These are phyloP conservation scores for Bellardia pandia DNA, from an alignment of 2,888 invertebrate species.

Conservation along the genomic window DNA sequence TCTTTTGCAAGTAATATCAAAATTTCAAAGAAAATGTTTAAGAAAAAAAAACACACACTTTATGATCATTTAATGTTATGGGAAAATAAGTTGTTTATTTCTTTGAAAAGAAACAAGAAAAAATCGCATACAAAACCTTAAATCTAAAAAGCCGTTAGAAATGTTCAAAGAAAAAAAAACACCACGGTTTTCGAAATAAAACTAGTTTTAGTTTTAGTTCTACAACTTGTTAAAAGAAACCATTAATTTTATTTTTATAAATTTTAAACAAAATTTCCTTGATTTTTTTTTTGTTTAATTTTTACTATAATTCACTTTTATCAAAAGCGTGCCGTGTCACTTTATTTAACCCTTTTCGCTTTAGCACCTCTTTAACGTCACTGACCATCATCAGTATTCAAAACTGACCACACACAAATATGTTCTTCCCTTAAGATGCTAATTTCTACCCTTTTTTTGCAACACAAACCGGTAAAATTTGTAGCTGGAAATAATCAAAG, in stretches of 20 bases:
- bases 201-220: conserved; percentile 25
- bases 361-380: neutral
- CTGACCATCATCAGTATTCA: conserved; percentile 29
- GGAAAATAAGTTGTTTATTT: conserved; percentile 55
- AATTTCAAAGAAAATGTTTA: conserved; percentile 62
- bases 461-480: neutral
- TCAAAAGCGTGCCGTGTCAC: conserved; percentile 51
- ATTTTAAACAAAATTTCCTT: neutral
- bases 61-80: conserved; percentile 39
- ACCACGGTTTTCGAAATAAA: neutral
- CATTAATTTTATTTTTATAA: neutral
- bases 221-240: neutral
- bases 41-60: conserved; percentile 6
- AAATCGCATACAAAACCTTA: neutral
- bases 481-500: neutral
- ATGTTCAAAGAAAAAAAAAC: neutral
- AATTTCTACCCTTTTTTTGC: conserved; percentile 36
- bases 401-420: conserved; percentile 56
- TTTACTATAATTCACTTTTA: neutral
- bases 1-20: conserved; percentile 12
- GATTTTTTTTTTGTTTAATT: neutral
- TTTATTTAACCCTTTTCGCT: conserved; percentile 47
- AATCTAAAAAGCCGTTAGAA: conserved; percentile 59
- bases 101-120: neutral
- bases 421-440: conserved; percentile 49